Evolutionary conservation across 2,797 vertebrate species (phyloP).

Genomic region (Poecilia picta): DNA sequence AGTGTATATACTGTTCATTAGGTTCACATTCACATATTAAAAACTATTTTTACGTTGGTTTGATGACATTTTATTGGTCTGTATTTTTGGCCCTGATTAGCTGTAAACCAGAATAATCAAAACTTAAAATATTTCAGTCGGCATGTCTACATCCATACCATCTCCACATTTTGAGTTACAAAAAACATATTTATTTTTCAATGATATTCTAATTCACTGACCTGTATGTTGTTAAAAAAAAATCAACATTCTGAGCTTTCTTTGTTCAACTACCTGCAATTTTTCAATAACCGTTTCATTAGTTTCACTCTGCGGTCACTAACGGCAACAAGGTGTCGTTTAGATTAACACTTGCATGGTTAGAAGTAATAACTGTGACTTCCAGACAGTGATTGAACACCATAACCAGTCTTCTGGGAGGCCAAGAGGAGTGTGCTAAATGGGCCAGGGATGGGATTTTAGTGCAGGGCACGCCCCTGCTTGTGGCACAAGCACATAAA

Average conservation of each 20-base stretch:
- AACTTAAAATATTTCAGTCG: background rate
- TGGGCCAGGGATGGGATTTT: conserved; percentile 72
- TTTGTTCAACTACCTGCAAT: background rate
- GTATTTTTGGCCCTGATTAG: background rate
- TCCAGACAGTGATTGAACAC: conserved; percentile 48
- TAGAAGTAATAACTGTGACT: conserved; percentile 42
- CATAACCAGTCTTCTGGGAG: conserved; percentile 61
- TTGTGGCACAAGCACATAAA: conserved; percentile 75
- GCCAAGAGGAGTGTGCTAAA: conserved; percentile 71
- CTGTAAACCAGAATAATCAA: background rate
- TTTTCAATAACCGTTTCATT: background rate
- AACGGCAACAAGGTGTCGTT: background rate
- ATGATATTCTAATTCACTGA: background rate
- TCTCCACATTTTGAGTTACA: background rate
- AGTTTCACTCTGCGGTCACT: background rate
- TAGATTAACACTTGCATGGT: conserved; percentile 29
- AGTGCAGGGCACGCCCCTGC: conserved; percentile 75
- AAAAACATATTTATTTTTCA: background rate
- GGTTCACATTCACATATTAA: background rate
- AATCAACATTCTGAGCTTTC: background rate
- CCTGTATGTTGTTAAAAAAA: background rate
- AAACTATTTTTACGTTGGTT: background rate
- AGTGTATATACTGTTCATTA: background rate
- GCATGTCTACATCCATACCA: background rate
- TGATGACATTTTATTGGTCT: background rate